These are phyloP conservation scores for Acromyrmex charruanus DNA, from an alignment of 1,140 invertebrate species.

Conservation along the genomic window DNA sequence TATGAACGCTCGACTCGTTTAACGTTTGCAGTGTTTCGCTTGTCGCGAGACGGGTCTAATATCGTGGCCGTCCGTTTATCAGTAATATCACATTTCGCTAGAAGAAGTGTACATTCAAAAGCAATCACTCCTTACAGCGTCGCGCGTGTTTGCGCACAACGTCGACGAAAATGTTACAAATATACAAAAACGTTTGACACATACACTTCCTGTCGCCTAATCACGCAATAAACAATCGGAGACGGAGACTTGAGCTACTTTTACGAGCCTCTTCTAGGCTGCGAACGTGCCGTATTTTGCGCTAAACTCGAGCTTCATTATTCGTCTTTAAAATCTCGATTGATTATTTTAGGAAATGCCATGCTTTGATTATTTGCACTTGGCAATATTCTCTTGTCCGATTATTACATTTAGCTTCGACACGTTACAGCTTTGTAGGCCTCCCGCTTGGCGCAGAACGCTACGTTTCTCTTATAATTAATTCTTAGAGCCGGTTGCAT, in stretches of 20 bases:
- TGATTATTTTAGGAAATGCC: slow-evolving; percentile 27
- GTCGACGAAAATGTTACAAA: slow-evolving; percentile 60
- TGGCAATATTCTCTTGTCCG: neutral
- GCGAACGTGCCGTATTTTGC: slow-evolving; percentile 32
- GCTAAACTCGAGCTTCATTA: slow-evolving; percentile 3
- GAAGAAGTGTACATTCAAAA: slow-evolving; percentile 71
- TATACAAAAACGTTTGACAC: slow-evolving; percentile 66
- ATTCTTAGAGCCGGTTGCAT: slow-evolving; percentile 43
- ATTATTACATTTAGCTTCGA: slow-evolving; percentile 29
- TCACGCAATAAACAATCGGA: slow-evolving; percentile 55
- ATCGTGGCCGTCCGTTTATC: slow-evolving; percentile 56
- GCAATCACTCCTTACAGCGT: slow-evolving; percentile 43
- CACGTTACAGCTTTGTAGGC: slow-evolving; percentile 31
- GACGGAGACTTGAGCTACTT: slow-evolving; percentile 42
- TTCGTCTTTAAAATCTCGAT: slow-evolving; percentile 8
- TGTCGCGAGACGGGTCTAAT: slow-evolving; percentile 53
- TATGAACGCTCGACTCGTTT: slow-evolving; percentile 35
- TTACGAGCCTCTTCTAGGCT: neutral
- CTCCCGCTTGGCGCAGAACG: slow-evolving; percentile 70
- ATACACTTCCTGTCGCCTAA: slow-evolving; percentile 54
- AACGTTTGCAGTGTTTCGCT: slow-evolving; percentile 19
- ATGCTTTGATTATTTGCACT: neutral
- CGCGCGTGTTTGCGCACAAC: neutral
- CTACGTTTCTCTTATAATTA: slow-evolving; percentile 48
- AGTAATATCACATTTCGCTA: slow-evolving; percentile 73